Evolutionary conservation across 2,888 invertebrate species (phyloP), one percentile per base, ranked within the genome.

Genomic region (Erannis defoliaria): DNA sequence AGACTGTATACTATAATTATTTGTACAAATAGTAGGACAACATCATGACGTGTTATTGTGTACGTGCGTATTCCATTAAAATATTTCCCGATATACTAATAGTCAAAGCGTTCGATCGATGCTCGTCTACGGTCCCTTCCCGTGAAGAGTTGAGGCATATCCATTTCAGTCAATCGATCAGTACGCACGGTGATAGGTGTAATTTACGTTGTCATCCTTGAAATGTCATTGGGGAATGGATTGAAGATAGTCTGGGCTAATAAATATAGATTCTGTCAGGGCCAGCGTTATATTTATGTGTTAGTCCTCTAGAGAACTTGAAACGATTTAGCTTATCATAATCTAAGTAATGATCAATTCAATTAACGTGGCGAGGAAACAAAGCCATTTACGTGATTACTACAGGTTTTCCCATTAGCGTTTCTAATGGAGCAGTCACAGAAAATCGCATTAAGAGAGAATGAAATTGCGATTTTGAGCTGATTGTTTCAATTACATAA

Each of bases 91-190:
- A 37, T 38, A 12, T 37, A 55, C 40, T 26, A 42, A 37, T 49
- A 49, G 49, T 35, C 49, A 12, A 21, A 21, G 16, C 37, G 16
- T 14, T 19, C 37, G 33, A 59, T 53, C 53, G 53, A 59, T 46
- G 19, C 19, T 23, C 19, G 45, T 29, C 31, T 31, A 19, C 33
- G 8, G 50, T 43, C 29, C 57, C 50, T 37, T 23, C 6, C 16
- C 23, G 33, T 12, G 35, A 45, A 37, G 43, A 57, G 21, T 45
- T 18, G 18, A 9, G 42, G 45, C 31, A 37, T 48, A 54, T 59
- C 53, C 53, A 54, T 59, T 59, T 53, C 38, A 23, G 33, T 3
- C 29, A 53, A 59, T 59, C 59, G 59, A 58, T 58, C 38, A 38
- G 46, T 38, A 46, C 38, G 33, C 16, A 33, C 23, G 26, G 46